Evolutionary conservation across 2,113 vertebrate species (phyloP).

Genomic region (Centropus unirufus): DNA sequence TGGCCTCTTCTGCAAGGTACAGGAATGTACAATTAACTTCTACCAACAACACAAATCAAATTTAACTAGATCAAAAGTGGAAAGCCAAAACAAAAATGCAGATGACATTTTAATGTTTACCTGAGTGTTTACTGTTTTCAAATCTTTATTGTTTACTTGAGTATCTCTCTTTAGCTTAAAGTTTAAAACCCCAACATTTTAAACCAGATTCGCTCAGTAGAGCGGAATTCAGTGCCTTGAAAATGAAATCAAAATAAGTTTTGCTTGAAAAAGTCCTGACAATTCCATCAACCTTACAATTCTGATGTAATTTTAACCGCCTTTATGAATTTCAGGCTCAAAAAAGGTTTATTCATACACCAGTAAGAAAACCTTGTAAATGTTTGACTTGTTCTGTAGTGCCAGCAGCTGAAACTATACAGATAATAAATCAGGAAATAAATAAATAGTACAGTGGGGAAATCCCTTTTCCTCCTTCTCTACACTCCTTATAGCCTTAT

Average conservation of each 20-base stretch:
- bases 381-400: background rate
- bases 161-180: background rate
- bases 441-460: background rate
- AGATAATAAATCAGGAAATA: background rate
- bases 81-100: background rate
- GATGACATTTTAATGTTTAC: background rate
- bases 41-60: background rate
- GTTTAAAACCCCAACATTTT: background rate
- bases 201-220: background rate
- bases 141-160: background rate
- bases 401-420: background rate
- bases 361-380: background rate
- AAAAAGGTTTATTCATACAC: background rate
- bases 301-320: background rate
- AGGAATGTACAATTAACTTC: background rate
- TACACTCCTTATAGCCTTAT: background rate
- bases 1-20: background rate
- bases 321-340: background rate
- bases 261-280: background rate
- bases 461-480: background rate
- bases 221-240: background rate
- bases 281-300: background rate
- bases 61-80: background rate
- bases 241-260: background rate
- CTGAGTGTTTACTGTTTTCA: background rate